Conservation (phyloP, 1,140 invertebrate species). For the Drosophila elegans region DNA sequence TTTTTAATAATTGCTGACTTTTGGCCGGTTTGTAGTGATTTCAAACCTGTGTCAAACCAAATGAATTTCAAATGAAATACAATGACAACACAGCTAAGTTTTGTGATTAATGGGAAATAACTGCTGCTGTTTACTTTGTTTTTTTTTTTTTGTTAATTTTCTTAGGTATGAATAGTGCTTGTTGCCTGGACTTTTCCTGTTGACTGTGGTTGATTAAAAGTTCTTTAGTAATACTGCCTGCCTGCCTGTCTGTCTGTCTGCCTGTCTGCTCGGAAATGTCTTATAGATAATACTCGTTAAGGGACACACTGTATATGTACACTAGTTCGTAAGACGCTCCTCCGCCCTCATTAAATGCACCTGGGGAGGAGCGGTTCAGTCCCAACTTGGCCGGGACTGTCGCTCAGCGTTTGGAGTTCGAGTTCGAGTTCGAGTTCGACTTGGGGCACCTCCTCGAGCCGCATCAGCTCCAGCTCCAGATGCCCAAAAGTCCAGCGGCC, state of each 20-base stretch:
- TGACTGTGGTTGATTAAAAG: conserved; percentile 52
- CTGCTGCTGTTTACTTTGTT: conserved; percentile 3
- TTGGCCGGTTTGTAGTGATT: conserved; percentile 38
- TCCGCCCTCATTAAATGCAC: conserved; percentile 69
- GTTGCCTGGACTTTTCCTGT: conserved; percentile 30
- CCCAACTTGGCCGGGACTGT: conserved; percentile 73
- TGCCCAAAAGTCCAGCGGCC: too few species aligned
- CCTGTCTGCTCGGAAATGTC: conserved; percentile 31
- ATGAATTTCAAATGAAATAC: conserved; percentile 65
- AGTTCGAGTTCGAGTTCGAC: neutral
- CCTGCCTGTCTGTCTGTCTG: conserved; percentile 63
- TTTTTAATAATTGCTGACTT: conserved; percentile 63
- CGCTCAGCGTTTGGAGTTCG: conserved; percentile 35
- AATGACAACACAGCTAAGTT: conserved; percentile 52
- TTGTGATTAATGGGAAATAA: conserved; percentile 10
- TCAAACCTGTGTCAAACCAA: conserved; percentile 35
- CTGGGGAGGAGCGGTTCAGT: conserved; percentile 46
- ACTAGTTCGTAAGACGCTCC: conserved; percentile 64
- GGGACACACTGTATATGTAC: conserved; percentile 76
- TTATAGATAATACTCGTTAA: conserved; percentile 78
- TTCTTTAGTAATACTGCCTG: conserved; percentile 70
- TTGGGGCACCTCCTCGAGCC: conserved; percentile 6
- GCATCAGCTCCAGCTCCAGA: conserved; percentile 56
- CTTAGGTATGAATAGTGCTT: conserved; percentile 20
- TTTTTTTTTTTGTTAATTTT: conserved; percentile 3